Evolutionary conservation across 1,140 invertebrate species (phyloP).

Genomic region (Platyura marginata): DNA sequence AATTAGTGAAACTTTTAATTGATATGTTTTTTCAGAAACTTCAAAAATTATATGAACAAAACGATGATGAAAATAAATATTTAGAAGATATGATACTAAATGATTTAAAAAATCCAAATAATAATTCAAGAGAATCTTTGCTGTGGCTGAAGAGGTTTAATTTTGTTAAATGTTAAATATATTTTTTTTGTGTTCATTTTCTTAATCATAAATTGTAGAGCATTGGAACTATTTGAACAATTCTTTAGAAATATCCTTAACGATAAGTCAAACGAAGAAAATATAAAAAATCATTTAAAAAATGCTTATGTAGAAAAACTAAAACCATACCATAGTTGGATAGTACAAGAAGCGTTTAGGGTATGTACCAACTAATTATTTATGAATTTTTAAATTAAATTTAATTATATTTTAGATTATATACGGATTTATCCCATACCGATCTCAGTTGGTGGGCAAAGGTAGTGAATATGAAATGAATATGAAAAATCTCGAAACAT

Average conservation of each 20-base stretch:
- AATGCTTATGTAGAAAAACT: conserved; percentile 20
- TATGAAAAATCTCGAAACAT: conserved; percentile 13
- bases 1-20: conserved; percentile 4
- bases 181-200: not conserved
- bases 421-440: conserved; percentile 18
- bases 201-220: conserved; percentile 4
- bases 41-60: conserved; percentile 29
- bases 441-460: conserved; percentile 15
- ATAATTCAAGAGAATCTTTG: conserved; percentile 33
- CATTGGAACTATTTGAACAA: conserved; percentile 20
- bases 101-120: conserved; percentile 29
- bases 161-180: not conserved
- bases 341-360: conserved; percentile 22
- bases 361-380: conserved; percentile 7
- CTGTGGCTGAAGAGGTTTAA: conserved; percentile 17
- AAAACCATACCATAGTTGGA: conserved; percentile 22
- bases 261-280: conserved; percentile 12
- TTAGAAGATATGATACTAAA: conserved; percentile 43
- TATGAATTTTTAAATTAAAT: not conserved
- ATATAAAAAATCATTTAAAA: conserved; percentile 15
- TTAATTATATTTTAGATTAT: conserved; percentile 12
- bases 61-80: conserved; percentile 32
- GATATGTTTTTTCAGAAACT: conserved; percentile 35
- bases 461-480: conserved; percentile 16
- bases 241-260: conserved; percentile 22